Base-by-base conservation (phyloP, 1,140 invertebrate species). In the Drosophila tristis region DNA sequence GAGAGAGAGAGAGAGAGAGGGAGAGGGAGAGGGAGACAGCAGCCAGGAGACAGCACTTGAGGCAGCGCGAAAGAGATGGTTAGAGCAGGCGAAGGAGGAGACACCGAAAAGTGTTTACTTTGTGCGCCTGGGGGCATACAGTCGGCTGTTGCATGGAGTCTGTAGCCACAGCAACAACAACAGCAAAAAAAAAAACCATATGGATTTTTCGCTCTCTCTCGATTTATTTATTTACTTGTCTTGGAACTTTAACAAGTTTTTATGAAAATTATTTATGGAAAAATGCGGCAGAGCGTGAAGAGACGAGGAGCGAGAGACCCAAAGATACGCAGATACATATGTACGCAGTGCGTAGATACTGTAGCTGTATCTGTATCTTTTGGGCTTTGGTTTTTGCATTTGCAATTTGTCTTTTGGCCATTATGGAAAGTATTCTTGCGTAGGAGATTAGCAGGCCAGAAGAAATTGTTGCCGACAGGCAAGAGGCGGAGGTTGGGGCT, bases 201-300 rank as follows among this genome's bases (percentile, higher is more conserved):
- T 59, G 48, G 53, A 63, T 59, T 45, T 59, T 61, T 42, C 57
- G 8, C 11, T 15, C 9, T 15, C 9, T 50, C 57, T 42, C 42
- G 60, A 77, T 73, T 78, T 82, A 84, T 79, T 78, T 82, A 79
- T 78, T 79, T 84, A 84, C 71, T 71, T 61, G 80, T 74, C 80
- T 75, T 66, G 71, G 35, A 64, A 74, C 60, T 75, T 82, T 84
- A 82, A 82, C 80, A 84, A 82, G 80, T 75, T 82, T 81, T 84
- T 84, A 75, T 84, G 75, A 53, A 84, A 79, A 79, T 82, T 63
- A 84, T 79, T 79, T 80, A 77, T 80, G 56, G 64, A 70, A 74
- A 86, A 73, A 50, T 50, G 16, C 15, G 29, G 23, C 29, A 31
- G 47, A 16, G 20, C 13, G 25, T 23, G 0, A 25, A 16, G 31